Evolutionary conservation across 92 coral and sea anemone genomes (phyloP), one percentile per base, ranked within the genome.

Genomic region (Epizoanthus ramosus): DNA sequence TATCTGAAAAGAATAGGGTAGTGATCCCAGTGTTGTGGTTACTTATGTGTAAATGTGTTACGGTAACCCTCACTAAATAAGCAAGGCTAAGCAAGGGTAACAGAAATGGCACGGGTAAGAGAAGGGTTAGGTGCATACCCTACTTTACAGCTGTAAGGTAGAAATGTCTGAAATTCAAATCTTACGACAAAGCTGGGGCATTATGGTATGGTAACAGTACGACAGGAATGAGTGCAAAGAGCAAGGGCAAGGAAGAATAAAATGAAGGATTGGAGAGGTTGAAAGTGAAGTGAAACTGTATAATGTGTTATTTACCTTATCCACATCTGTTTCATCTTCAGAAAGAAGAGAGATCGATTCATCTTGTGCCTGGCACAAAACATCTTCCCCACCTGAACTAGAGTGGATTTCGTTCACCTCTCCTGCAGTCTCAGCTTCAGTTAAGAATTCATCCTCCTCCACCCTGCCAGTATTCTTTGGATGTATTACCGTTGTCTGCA

Each of bases 321-420:
- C 82, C 12, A 63, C 7, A 57, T 35, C 82, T 39, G 70, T 41
- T 14, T 77, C 82, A 59, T 77, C 71, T 63, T 58, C 82, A 43
- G 82, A 77, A n/a, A 77, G 66, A 18, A 77, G 66, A 57, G 71
- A 61, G 58, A 77, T 77, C 41, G 82, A 77, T 16, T 77, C 82
- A 77, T 77, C 59, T 0, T 77, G 41, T 60, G 33, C 82, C 4
- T 23, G 56, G 71, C 41, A 63, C 18, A 75, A 18, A n/a, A 39
- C 66, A 43, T 61, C 31, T 77, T 77, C 82, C 17, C 45, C 57
- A 47, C 60, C 57, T 18, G 81, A 60, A 39, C 15, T 24, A 2
- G 68, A 39, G 15, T 10, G 68, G 59, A 60, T 19, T 22, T 76
- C 39, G 43, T 60, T n/a, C 14, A n/a, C 12, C 0, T 61, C 54